Percentiles rank a stretch among this genome's conserved stretches.
These are phyloP conservation scores for Conomelus anceps DNA, from an alignment of 2,888 invertebrate genomes.

Conservation along the genomic window DNA sequence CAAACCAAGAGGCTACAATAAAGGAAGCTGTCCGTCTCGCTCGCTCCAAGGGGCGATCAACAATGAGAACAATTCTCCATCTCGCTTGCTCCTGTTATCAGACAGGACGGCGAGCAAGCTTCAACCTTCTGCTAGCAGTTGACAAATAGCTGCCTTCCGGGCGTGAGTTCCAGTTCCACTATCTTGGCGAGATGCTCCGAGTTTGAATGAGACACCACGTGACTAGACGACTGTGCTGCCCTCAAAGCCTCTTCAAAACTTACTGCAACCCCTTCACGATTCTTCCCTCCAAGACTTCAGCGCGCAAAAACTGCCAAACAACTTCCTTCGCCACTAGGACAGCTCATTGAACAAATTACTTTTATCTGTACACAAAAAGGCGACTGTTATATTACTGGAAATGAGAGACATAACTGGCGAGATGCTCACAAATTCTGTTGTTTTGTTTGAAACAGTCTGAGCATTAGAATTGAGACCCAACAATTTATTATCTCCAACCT, in stretches of 20 bases:
- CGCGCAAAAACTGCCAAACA: background rate
- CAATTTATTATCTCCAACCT: background rate
- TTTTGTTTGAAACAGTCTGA: background rate
- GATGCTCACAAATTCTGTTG: background rate
- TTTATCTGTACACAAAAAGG: background rate
- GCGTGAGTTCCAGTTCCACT: background rate
- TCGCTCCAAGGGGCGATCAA: background rate
- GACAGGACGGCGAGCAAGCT: too few relatives aligned
- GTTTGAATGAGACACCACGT: background rate
- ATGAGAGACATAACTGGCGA: background rate
- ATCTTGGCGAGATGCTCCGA: background rate
- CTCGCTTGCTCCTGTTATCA: background rate
- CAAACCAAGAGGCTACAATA: background rate
- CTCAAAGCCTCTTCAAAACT: background rate
- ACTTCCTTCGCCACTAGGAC: background rate
- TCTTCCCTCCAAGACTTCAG: background rate
- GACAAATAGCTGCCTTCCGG: background rate
- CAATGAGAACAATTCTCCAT: background rate
- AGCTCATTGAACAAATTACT: background rate
- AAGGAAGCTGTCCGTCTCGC: background rate
- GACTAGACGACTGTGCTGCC: background rate
- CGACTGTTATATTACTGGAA: background rate
- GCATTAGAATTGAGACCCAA: background rate
- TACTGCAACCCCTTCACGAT: background rate
- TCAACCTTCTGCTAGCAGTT: background rate